These are phyloP conservation scores for Poeciliopsis presidionis DNA, from an alignment of 2,797 vertebrate genomes.

Conservation along the genomic window DNA sequence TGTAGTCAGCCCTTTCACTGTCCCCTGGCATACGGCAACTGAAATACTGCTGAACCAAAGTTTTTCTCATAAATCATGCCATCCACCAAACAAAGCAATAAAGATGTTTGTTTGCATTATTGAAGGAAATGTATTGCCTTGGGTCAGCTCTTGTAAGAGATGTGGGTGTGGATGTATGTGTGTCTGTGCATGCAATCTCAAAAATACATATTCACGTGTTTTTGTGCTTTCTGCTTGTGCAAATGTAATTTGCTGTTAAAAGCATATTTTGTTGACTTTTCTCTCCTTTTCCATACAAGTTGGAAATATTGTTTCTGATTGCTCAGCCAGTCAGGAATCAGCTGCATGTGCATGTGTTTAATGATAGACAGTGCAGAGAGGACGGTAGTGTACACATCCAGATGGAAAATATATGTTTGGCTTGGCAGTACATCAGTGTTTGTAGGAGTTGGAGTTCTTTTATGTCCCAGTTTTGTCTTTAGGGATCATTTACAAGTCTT, in stretches of 20 bases:
- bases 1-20: constrained; percentile 73
- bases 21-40: constrained; percentile 67
- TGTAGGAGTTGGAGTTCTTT: constrained; percentile 45
- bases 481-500: constrained; percentile 68
- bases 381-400: constrained; percentile 1
- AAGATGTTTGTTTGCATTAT: constrained; percentile 86
- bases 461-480: constrained; percentile 64
- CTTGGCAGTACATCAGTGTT: constrained; percentile 30
- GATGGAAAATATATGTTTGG: constrained; percentile 26
- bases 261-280: constrained; percentile 54
- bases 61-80: constrained; percentile 91
- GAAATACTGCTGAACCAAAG: constrained; percentile 89
- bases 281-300: constrained; percentile 27
- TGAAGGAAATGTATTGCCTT: constrained; percentile 77
- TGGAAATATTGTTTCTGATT: constrained; percentile 58
- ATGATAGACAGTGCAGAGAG: constrained; percentile 13
- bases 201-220: constrained; percentile 54
- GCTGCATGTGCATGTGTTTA: constrained; percentile 12
- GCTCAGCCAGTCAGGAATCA: constrained; percentile 58
- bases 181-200: constrained; percentile 43
- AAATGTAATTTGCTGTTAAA: constrained; percentile 58
- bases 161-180: constrained; percentile 53
- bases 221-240: constrained; percentile 34
- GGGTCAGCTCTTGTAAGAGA: constrained; percentile 76
- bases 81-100: constrained; percentile 84